Percentiles rank a stretch among this genome's conserved stretches.
These are phyloP conservation scores for Eremophila alpestris DNA, from an alignment of 2,797 vertebrate species.

Conservation along the genomic window DNA sequence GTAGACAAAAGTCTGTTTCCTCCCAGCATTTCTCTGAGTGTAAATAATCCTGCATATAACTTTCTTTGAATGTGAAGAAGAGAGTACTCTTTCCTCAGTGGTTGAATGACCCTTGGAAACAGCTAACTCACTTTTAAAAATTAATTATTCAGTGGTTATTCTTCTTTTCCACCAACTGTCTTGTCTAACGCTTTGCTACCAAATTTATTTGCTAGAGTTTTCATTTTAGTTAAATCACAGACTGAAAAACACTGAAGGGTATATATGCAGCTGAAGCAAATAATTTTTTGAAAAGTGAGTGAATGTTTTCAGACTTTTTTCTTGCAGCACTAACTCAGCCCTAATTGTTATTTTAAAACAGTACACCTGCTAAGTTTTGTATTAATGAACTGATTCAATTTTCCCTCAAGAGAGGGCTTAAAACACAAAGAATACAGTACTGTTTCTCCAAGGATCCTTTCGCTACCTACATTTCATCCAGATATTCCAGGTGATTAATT, in stretches of 20 bases:
- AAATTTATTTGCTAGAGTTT: background rate
- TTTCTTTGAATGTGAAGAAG: background rate
- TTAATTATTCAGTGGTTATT: background rate
- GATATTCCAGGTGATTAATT: background rate
- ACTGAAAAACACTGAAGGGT: background rate
- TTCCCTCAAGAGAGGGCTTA: background rate
- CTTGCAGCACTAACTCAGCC: background rate
- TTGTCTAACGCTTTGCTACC: background rate
- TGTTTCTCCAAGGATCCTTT: background rate
- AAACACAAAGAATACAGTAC: background rate
- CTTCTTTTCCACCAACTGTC: rapidly evolving
- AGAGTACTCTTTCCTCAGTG: background rate
- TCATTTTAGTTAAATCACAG: background rate
- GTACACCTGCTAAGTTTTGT: background rate
- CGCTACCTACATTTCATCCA: background rate
- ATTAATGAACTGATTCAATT: background rate
- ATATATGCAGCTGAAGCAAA: background rate
- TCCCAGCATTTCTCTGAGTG: background rate
- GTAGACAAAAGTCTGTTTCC: background rate
- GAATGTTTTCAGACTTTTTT: background rate
- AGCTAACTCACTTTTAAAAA: background rate
- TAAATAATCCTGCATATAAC: background rate
- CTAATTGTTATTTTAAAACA: background rate
- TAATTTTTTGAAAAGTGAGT: background rate
- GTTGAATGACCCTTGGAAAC: background rate